These are phyloP conservation scores for Pedetes capensis DNA, from an alignment of 2,113 vertebrate genomes.

Conservation along the genomic window DNA sequence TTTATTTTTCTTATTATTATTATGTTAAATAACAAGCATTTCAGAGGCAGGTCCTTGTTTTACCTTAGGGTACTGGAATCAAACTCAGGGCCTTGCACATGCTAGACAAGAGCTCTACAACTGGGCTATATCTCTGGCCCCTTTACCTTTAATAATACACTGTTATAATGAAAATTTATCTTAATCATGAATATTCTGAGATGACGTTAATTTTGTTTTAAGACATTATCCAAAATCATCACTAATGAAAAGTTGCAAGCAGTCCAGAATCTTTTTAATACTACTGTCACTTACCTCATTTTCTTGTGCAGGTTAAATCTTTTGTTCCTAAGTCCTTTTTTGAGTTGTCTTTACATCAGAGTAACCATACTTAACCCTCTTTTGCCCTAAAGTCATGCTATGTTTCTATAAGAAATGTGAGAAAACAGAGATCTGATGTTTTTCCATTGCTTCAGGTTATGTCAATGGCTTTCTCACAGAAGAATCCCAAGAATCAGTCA, in stretches of 20 bases:
- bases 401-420: slow-evolving; percentile 20
- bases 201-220: neutral
- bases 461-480: slow-evolving; percentile 94
- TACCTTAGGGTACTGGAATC: no score
- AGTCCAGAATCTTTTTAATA: neutral
- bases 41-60: no score
- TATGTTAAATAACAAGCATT: no score
- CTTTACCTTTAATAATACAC: slow-evolving; percentile 40
- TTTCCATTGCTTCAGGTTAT: slow-evolving; percentile 86
- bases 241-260: neutral
- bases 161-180: slow-evolving; percentile 32
- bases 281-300: slow-evolving; percentile 8
- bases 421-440: neutral
- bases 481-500: slow-evolving; percentile 99
- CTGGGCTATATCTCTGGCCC: no score
- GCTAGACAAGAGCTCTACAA: no score
- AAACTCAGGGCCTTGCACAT: no score
- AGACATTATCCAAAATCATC: neutral
- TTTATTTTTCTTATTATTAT: no score
- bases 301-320: slow-evolving; percentile 5
- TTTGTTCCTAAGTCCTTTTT: slow-evolving; percentile 16
- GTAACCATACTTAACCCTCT: neutral
- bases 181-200: neutral
- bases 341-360: neutral
- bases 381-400: neutral